phyloP scores from a whole-genome alignment of 2,113 vertebrate species.

The Chaenogobius annularis region DNA sequence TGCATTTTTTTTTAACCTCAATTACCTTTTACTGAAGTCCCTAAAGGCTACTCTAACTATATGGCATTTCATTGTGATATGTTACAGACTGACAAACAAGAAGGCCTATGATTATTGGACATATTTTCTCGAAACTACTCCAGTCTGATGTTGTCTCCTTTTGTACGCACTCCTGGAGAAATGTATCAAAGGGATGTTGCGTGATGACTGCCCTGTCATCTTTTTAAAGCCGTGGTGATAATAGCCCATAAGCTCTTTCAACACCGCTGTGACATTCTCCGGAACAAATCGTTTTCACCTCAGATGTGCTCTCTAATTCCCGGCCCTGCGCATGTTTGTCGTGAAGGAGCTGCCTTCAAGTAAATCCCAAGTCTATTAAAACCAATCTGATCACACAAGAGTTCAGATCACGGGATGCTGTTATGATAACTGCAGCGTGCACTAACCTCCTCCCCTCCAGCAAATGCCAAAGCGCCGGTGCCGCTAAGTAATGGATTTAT shows the following conservation, averaged over 20 bases:
- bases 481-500: conserved; percentile 80
- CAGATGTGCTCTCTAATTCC: conserved; percentile 75
- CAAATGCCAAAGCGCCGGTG: conserved; percentile 74
- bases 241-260: conserved; percentile 69
- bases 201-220: conserved; percentile 61
- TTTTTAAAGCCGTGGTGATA: conserved; percentile 70
- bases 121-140: conserved; percentile 45
- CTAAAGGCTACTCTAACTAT: neutral
- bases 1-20: neutral
- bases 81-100: conserved; percentile 16
- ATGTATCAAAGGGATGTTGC: conserved; percentile 56
- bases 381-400: conserved; percentile 77
- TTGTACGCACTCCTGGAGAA: conserved; percentile 37
- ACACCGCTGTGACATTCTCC: conserved; percentile 76
- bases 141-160: conserved; percentile 55
- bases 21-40: neutral
- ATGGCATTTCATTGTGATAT: conserved; percentile 16
- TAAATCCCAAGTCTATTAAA: conserved; percentile 78
- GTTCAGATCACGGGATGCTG: conserved; percentile 79
- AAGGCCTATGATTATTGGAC: conserved; percentile 30
- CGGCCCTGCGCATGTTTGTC: conserved; percentile 73
- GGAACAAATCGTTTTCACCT: conserved; percentile 77
- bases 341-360: conserved; percentile 72
- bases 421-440: conserved; percentile 77
- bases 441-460: conserved; percentile 77